Base-by-base conservation (phyloP, 2,797 vertebrate species). In the Cyclura pinguis region DNA sequence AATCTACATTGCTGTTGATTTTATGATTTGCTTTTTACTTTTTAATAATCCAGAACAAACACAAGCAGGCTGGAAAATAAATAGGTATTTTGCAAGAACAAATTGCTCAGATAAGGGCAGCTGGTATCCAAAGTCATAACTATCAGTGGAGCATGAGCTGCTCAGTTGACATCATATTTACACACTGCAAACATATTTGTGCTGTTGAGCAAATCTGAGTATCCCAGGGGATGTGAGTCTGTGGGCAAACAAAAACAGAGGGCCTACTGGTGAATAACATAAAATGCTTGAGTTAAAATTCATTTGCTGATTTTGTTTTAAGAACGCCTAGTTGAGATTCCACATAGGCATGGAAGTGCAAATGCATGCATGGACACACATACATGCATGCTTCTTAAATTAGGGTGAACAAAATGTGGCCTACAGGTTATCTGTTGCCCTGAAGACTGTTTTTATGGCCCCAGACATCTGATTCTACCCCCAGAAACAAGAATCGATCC, bases 131-230 rank as follows among this genome's bases (percentile, higher is more conserved):
- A 95, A 96, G 69, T 91, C 81, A 20, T 35, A 80, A 91, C n/a
- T 90, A 84, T 88, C 38, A 89, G 50, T 89, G 64, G 0, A 6
- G 87, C 67, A 92, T 93, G 91, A 95, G 84, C 83, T 95, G 69
- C 80, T 94, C 81, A 92, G 95, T 88, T 92, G 32, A 24, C 92
- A 93, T 93, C 91, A 92, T 95, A 92, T 95, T 96, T 96, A 93
- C 85, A 84, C 84, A 88, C 18, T 50, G 92, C 88, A 96, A 96
- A 94, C 74, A 95, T 90, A 95, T 96, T 95, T 95, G 91, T 95
- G 50, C 52, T 92, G 88, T 89, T 95, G 90, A 96, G 90, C 83
- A 96, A 95, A 96, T 92, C 89, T 93, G 93, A 92, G 85, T 95
- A 88, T 88, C 96, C 94, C 89, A 64, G 9, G 90, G 73, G 94